These are phyloP conservation scores for Cuculus canorus DNA, from an alignment of 2,797 vertebrate species.

Conservation along the genomic window DNA sequence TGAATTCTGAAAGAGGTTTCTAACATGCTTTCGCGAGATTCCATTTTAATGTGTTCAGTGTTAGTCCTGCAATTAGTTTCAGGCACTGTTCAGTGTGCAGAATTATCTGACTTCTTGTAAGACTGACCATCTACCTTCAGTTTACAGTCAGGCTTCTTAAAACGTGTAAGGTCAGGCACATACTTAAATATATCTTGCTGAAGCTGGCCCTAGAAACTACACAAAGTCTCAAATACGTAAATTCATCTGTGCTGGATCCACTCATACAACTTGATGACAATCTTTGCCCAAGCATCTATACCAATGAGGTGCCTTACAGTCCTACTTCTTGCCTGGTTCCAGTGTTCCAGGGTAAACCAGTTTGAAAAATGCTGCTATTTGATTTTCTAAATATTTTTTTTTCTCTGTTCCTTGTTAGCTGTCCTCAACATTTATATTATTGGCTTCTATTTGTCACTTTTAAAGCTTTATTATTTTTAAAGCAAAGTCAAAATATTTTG, in stretches of 20 bases:
- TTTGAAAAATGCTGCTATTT: neutral
- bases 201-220: neutral
- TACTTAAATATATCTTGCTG: neutral
- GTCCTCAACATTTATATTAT: neutral
- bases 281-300: neutral
- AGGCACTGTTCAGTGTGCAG: neutral
- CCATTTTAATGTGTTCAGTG: neutral
- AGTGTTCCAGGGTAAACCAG: neutral
- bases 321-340: neutral
- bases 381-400: neutral
- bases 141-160: neutral
- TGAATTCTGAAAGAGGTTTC: neutral
- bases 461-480: neutral
- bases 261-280: neutral
- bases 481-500: neutral
- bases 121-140: neutral
- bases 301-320: neutral
- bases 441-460: neutral
- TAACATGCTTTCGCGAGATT: neutral
- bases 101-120: neutral
- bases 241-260: neutral
- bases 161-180: neutral
- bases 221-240: neutral
- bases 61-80: neutral
- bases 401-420: neutral